These are phyloP conservation scores for Elymnias hypermnestra DNA, from an alignment of 1,140 invertebrate species.

Conservation along the genomic window DNA sequence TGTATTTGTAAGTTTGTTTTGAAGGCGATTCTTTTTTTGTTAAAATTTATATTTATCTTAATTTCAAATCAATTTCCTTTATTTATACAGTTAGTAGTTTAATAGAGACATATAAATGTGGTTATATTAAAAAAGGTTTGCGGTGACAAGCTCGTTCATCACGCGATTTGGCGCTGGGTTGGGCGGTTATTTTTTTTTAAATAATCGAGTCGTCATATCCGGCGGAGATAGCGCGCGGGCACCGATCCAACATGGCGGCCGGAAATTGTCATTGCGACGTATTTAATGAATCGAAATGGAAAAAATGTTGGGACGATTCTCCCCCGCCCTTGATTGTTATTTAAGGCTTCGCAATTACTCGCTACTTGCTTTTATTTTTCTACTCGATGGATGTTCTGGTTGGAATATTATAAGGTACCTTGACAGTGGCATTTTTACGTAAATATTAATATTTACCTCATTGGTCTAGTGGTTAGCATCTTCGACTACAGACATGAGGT, in stretches of 20 bases:
- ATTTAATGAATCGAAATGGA: constrained; percentile 27
- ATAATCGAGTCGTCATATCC: constrained; percentile 24
- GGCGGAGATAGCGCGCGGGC: constrained; percentile 17
- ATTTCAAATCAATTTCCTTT: too few species aligned
- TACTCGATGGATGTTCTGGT: too few species aligned
- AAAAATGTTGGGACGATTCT: constrained; percentile 14
- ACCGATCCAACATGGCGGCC: constrained; percentile 21
- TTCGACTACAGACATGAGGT: too few species aligned
- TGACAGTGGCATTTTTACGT: too few species aligned
- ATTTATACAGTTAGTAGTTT: too few species aligned
- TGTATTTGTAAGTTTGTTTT: too few species aligned
- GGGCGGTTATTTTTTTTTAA: constrained; percentile 17
- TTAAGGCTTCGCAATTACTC: constrained; percentile 8
- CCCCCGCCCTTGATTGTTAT: constrained; percentile 7
- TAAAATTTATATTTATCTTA: too few species aligned
- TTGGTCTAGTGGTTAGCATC: too few species aligned
- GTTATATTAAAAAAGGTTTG: not conserved
- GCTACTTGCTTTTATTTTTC: constrained; percentile 9
- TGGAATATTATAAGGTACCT: too few species aligned
- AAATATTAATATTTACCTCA: too few species aligned
- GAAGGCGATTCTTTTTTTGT: too few species aligned
- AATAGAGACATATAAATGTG: too few species aligned
- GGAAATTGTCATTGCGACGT: constrained; percentile 27
- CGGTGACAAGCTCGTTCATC: constrained; percentile 2
- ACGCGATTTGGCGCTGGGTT: constrained; percentile 8